Evolutionary conservation across 2,888 invertebrate genomes (phyloP).

Genomic region (Parelbella ahira): DNA sequence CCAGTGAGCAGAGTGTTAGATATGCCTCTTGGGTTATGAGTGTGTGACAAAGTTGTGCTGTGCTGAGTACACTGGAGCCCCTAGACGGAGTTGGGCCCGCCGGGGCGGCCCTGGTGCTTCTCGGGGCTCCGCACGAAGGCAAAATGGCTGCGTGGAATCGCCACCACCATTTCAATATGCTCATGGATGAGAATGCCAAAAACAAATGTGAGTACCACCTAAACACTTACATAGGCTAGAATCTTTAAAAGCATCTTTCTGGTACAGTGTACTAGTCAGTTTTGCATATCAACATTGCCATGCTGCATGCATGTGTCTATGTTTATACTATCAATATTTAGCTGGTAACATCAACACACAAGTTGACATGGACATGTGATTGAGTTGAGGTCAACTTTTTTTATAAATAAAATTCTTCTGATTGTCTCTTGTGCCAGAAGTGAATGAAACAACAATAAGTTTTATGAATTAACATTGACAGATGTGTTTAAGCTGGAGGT

Average conservation of each 20-base stretch:
- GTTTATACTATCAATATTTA: conserved; percentile 13
- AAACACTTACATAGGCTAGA: neutral
- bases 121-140: conserved; percentile 82
- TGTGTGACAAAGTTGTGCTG: conserved; percentile 78
- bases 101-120: conserved; percentile 81
- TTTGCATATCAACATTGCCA: conserved; percentile 9
- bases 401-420: no score
- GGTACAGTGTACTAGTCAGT: neutral
- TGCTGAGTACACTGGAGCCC: conserved; percentile 82
- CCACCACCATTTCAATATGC: conserved; percentile 86
- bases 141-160: conserved; percentile 87
- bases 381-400: no score
- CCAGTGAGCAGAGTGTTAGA: conserved; percentile 69
- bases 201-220: conserved; percentile 81
- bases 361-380: no score
- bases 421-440: no score
- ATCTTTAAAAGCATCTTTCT: conserved; percentile 1
- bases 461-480: no score
- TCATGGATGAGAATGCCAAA: conserved; percentile 85
- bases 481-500: no score
- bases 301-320: conserved; percentile 17
- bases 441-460: no score
- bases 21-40: conserved; percentile 77
- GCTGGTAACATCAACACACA: neutral
- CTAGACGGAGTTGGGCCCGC: conserved; percentile 82